Percentiles rank a stretch among this genome's conserved stretches.
Conservation (phyloP, 2,113 vertebrate genomes). For the Peromyscus maniculatus region DNA sequence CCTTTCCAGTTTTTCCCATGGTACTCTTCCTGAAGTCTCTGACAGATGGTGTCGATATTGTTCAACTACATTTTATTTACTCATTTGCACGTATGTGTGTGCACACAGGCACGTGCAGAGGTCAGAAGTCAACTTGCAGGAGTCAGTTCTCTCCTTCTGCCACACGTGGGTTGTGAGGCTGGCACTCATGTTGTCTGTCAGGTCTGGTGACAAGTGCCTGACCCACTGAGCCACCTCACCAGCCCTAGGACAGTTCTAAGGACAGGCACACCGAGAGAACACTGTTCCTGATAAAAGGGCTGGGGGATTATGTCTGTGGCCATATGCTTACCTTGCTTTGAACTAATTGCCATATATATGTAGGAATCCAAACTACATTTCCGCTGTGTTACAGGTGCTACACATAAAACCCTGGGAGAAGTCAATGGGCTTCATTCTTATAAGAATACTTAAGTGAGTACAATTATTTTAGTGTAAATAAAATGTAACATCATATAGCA, state of each 20-base stretch:
- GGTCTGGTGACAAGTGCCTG: neutral
- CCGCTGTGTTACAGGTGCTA: neutral
- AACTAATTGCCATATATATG: neutral
- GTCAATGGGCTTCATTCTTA: neutral
- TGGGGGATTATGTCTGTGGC: neutral
- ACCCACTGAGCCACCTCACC: neutral
- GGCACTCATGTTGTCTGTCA: no score
- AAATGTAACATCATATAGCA: slow-evolving; percentile 51
- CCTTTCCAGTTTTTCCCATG: neutral
- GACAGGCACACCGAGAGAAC: neutral
- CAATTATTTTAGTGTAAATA: slow-evolving; percentile 31
- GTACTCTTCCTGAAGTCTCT: neutral
- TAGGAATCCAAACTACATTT: slow-evolving; percentile 48
- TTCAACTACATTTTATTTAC: neutral
- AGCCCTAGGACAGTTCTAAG: neutral
- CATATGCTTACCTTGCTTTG: slow-evolving; percentile 20
- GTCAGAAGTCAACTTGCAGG: neutral
- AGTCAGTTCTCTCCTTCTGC: neutral
- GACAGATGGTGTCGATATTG: neutral
- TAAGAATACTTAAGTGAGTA: slow-evolving; percentile 46
- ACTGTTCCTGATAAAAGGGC: slow-evolving; percentile 18
- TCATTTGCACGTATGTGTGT: neutral
- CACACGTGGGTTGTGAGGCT: neutral
- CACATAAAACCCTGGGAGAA: slow-evolving; percentile 17
- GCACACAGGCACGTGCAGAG: neutral